Conservation (phyloP, 2,888 invertebrate species). For the Andrena fulva region DNA sequence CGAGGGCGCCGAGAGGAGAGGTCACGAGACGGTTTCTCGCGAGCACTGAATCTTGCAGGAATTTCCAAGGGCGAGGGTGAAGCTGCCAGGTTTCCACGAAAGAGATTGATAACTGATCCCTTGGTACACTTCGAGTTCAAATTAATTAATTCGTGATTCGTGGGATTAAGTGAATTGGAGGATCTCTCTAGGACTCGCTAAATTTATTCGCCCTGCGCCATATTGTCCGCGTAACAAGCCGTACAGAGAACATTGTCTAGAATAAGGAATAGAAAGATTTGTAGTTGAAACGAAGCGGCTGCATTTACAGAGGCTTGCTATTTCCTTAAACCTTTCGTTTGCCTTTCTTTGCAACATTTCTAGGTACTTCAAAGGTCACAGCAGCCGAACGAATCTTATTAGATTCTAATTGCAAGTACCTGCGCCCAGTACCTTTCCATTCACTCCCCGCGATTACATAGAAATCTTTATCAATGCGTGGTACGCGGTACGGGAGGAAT, state of each 20-base stretch:
- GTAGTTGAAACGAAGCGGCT: background rate
- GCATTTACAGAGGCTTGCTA: background rate
- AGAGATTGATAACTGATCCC: no score
- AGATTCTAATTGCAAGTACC: constrained; percentile 28
- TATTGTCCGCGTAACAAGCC: no score
- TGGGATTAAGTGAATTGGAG: no score
- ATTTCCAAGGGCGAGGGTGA: no score
- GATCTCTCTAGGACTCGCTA: no score
- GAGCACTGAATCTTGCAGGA: no score
- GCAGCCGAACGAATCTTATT: constrained; percentile 13
- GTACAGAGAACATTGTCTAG: no score
- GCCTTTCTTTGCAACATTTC: background rate
- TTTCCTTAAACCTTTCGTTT: constrained; percentile 3
- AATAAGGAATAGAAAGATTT: no score
- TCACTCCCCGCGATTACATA: background rate
- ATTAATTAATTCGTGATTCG: no score
- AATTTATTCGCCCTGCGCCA: no score
- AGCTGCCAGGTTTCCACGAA: no score
- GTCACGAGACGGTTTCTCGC: background rate
- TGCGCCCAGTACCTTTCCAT: background rate
- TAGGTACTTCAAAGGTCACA: background rate
- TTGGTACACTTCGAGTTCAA: no score
- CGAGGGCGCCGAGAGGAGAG: background rate
- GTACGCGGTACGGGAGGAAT: background rate
- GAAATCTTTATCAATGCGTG: constrained; percentile 14